Base-by-base conservation (phyloP, 2,113 vertebrate genomes). In the Echinops telfairi region DNA sequence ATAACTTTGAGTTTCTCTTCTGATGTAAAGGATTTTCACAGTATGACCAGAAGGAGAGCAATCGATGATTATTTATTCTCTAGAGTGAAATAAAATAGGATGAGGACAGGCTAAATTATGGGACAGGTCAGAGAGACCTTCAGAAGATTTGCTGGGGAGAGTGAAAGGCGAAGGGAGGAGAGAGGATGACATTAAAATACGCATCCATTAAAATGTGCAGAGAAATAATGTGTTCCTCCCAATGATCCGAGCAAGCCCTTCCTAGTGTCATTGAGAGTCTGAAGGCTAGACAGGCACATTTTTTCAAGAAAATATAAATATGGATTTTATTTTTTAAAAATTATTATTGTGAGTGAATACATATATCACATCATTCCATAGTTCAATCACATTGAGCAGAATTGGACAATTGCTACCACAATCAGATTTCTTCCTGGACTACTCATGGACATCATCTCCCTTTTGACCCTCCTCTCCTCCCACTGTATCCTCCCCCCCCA, bases 181-280 rank as follows among this genome's bases (percentile, higher is more conserved):
- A 58, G 1, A 83, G 89, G 27, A 47, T 87, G 79, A 8, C 33
- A 29, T 88, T 79, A 95, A 78, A 95, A 87, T 75, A 36, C 0
- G 16, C 11, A 62, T 27, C 76, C 20, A 57, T 80, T 92, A 92
- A 90, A 58, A 70, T 82, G 38, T 82, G 14, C 57, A 38, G 70
- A 91, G 95, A 94, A 93, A 95, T 71, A 88, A 7, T 86, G 83
- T 47, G 79, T 94, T 83, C 73, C 86, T 19, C 40, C 38, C 88
- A 40, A 91, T n/a, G 47, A 82, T 66, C 78, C 75, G 73, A 70
- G 76, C 22, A 57, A 71, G 77, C 38, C 53, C 84, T 94, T 91
- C 43, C 58, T 20, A 9, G 38, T 79, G 91, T 87, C 84, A 66
- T 0, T 68, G 88, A 83, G 47, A 87, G 38, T 3, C 78, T 86